These are phyloP conservation scores for Volucella inflata DNA, from an alignment of 2,888 invertebrate species.

Conservation along the genomic window DNA sequence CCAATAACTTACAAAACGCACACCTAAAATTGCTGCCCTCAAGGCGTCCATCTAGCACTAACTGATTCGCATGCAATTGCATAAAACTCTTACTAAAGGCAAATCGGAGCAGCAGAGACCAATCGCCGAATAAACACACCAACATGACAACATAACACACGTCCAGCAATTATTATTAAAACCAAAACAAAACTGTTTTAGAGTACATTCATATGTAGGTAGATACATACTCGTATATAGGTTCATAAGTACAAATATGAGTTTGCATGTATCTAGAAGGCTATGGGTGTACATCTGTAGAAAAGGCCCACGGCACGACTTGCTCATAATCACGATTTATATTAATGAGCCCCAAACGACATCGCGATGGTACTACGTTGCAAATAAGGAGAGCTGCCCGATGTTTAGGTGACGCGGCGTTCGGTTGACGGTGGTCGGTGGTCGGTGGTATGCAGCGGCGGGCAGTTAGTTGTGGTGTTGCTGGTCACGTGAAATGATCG, in stretches of 20 bases:
- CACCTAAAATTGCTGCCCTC: slow-evolving; percentile 65
- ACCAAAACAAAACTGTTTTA: slow-evolving; percentile 73
- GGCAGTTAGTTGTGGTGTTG: slow-evolving; percentile 49
- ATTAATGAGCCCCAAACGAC: slow-evolving; percentile 77
- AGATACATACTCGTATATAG: too few relatives aligned
- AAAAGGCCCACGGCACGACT: slow-evolving; percentile 77
- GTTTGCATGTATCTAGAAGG: slow-evolving; percentile 14
- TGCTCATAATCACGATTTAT: slow-evolving; percentile 78
- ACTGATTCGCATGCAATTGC: slow-evolving; percentile 73
- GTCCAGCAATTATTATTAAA: slow-evolving; percentile 75
- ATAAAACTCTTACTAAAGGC: slow-evolving; percentile 57
- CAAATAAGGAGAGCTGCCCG: slow-evolving; percentile 26
- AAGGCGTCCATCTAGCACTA: slow-evolving; percentile 64
- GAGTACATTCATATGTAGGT: slow-evolving; percentile 8
- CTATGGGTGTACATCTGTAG: slow-evolving; percentile 55
- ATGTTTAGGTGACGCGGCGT: too few relatives aligned
- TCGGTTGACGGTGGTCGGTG: neutral
- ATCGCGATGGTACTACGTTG: slow-evolving; percentile 67
- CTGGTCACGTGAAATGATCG: slow-evolving; percentile 71
- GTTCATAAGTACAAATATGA: too few relatives aligned
- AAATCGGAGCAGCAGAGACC: slow-evolving; percentile 67
- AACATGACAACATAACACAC: slow-evolving; percentile 73
- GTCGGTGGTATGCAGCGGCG: neutral
- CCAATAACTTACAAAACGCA: slow-evolving; percentile 72
- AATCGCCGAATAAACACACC: slow-evolving; percentile 59